These are phyloP conservation scores for Chloroceryle aenea DNA, from an alignment of 2,113 vertebrate species.

Conservation along the genomic window DNA sequence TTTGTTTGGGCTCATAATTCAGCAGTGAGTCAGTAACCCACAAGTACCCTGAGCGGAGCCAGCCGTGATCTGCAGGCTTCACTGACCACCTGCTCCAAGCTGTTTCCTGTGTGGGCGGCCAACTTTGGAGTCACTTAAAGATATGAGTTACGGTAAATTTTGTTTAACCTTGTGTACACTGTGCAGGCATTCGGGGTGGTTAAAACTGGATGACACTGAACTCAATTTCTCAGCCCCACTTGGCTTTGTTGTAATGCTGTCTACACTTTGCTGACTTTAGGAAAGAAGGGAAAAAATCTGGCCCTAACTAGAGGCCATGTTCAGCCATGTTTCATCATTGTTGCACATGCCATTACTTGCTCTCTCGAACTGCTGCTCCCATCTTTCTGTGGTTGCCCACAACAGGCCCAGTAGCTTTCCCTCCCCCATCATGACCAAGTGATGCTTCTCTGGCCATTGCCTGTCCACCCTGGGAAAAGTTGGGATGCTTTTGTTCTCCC, in stretches of 20 bases:
- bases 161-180: neutral
- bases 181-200: neutral
- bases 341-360: constrained; percentile 37
- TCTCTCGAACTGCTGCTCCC: neutral
- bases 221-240: neutral
- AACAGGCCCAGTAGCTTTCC: neutral
- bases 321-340: neutral
- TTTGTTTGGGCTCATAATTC: constrained; percentile 72
- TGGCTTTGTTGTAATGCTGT: neutral
- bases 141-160: constrained; percentile 27
- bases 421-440: neutral
- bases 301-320: neutral
- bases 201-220: constrained; percentile 2
- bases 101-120: constrained; percentile 71
- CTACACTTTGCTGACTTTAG: neutral
- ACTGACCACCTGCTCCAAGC: constrained; percentile 76
- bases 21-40: constrained; percentile 78
- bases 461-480: neutral
- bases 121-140: constrained; percentile 37
- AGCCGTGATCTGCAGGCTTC: constrained; percentile 58
- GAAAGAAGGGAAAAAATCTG: neutral
- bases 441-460: neutral
- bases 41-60: constrained; percentile 60
- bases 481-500: neutral
- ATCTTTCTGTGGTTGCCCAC: neutral